These are phyloP conservation scores for Etia nguti DNA, from an alignment of 2,113 vertebrate genomes.

Conservation along the genomic window DNA sequence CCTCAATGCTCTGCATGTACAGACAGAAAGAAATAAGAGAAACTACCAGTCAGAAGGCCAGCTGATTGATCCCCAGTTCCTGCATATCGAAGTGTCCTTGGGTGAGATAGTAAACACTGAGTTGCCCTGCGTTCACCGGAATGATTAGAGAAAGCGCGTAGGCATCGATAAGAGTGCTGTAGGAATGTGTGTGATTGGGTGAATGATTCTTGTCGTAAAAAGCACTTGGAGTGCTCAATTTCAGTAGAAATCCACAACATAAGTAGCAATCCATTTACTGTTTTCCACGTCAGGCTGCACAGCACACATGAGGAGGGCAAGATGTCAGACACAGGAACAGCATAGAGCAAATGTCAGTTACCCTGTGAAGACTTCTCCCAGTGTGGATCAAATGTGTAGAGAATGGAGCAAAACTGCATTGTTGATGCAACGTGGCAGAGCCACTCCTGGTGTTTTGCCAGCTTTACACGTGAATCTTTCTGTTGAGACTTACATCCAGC, in stretches of 20 bases:
- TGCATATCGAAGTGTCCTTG: background rate
- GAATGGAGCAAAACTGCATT: background rate
- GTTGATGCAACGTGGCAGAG: background rate
- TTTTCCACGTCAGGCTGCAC: background rate
- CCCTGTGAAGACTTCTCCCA: background rate
- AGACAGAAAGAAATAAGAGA: background rate
- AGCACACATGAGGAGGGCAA: rapidly evolving
- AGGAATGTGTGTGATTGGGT: background rate
- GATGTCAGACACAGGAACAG: background rate
- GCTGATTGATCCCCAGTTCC: background rate
- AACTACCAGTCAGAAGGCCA: background rate
- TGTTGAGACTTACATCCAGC: constrained; percentile 80
- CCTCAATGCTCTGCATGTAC: constrained; percentile 80
- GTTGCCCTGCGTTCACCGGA: background rate
- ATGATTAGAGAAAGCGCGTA: background rate
- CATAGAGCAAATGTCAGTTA: background rate
- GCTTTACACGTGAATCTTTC: background rate
- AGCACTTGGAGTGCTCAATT: background rate
- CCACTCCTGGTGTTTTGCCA: background rate
- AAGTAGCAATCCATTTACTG: rapidly evolving
- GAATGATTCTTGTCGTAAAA: background rate
- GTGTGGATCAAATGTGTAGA: rapidly evolving
- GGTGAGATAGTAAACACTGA: rapidly evolving
- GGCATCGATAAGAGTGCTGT: background rate
- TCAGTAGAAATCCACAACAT: background rate